Base-by-base conservation (phyloP, 2,888 invertebrate genomes). In the Netelia fuscicornis region DNA sequence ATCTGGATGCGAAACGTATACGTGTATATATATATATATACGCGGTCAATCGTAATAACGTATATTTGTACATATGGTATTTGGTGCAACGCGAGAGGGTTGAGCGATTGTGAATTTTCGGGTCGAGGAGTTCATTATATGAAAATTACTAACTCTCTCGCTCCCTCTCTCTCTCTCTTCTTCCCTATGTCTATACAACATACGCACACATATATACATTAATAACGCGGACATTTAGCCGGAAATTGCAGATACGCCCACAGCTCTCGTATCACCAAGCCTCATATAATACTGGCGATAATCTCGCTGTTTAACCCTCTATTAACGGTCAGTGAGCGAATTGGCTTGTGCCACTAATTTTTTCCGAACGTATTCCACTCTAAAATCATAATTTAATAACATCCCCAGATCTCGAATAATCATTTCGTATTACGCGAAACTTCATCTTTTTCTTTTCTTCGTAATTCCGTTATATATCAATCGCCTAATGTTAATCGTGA, bases 51-150 rank as follows among this genome's bases (percentile, higher is more conserved):
- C 37, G 37, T 37, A 37, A 37, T 37, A 37, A 37, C 6, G 6
- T 37, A 37, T 37, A 37, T 37, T 37, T 37, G 37, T 37, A 37
- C 6, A 37, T 37, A 37, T n/a, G 20, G 9, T 30, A 10, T 11
- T 13, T 52, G 17, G 20, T 2, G 30, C 10, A 5, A 13, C 37
- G 25, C 30, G 10, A 10, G 58, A 58, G 80, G 60, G 30, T 56
- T 68, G 52, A 37, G 23, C 48, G 60, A 60, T 30, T 74, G 64
- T 58, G 23, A 74, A 74, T 67, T 74, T 81, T 37, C 67, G 67
- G 72, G 44, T 74, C 20, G n/a, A 20, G n/a, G 67, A 74, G 60
- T 81, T 60, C 42, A 68, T 81, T 81, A 68, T 74, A 81, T 67
- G 30, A 68, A 74, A 64, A 75, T 65, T n/a, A 44, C 20, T 44